phyloP scores from a whole-genome alignment of 2,797 vertebrate genomes.

The Syndactyla subalaris region DNA sequence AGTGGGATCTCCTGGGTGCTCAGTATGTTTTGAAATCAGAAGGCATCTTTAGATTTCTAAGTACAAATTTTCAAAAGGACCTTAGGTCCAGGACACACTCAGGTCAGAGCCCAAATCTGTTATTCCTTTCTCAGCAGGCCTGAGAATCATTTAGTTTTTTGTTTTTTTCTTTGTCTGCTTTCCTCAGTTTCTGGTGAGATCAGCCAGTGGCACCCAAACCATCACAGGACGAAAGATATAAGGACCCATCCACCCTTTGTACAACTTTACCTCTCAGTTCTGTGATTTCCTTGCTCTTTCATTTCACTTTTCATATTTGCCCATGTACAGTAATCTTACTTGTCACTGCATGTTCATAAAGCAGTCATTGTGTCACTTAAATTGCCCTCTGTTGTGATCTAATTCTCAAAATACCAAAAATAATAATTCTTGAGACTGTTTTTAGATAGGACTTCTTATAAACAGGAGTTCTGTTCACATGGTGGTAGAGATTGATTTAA shows the following conservation, averaged over 20 bases:
- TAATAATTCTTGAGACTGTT: slow-evolving; percentile 63
- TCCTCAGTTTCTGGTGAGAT: background rate
- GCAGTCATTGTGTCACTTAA: slow-evolving; percentile 25
- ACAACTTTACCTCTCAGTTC: background rate
- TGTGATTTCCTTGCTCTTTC: background rate
- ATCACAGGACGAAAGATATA: background rate
- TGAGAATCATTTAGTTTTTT: background rate
- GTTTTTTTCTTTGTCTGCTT: background rate
- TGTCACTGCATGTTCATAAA: slow-evolving; percentile 64
- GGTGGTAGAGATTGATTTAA: background rate
- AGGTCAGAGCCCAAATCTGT: slow-evolving; percentile 11
- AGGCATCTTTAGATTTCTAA: slow-evolving; percentile 45
- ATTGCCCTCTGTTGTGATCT: slow-evolving; percentile 44
- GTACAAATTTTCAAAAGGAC: slow-evolving; percentile 49
- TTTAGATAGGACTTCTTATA: slow-evolving; percentile 4
- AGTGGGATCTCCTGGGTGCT: background rate
- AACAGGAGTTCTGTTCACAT: background rate
- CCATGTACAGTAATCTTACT: background rate
- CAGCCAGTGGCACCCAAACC: background rate
- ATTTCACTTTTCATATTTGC: slow-evolving; percentile 14
- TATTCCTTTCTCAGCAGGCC: slow-evolving; percentile 29
- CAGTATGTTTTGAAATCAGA: slow-evolving; percentile 41
- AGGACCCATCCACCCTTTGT: background rate
- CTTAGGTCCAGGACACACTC: background rate
- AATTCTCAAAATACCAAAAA: slow-evolving; percentile 69